Percentiles rank a stretch among this genome's conserved stretches.
Conservation (phyloP, 2,113 vertebrate species). For the Patagioenas fasciata region DNA sequence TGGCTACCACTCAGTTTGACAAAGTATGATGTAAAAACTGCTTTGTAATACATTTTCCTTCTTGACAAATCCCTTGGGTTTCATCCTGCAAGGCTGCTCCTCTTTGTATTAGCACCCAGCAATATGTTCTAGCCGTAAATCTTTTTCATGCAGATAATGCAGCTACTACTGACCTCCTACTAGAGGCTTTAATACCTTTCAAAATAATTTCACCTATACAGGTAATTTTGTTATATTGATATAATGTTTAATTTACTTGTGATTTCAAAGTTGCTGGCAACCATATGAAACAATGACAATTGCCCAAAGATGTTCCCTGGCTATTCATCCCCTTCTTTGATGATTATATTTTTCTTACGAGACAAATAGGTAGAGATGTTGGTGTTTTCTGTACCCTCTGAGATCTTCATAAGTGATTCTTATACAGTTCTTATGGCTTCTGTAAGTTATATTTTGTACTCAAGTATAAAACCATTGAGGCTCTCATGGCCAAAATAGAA, state of each 20-base stretch:
- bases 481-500: neutral
- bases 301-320: neutral
- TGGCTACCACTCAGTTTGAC: too few species aligned
- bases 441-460: neutral
- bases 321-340: neutral
- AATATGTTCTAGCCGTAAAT: neutral
- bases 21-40: too few species aligned
- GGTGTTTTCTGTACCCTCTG: neutral
- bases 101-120: neutral
- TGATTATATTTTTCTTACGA: neutral
- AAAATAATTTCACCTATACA: slow-evolving; percentile 59
- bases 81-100: neutral
- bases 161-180: slow-evolving; percentile 11
- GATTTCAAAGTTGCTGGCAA: slow-evolving; percentile 50
- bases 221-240: slow-evolving; percentile 2
- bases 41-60: slow-evolving; percentile 1
- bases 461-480: neutral
- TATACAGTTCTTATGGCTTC: neutral
- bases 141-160: neutral
- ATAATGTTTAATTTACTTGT: slow-evolving; percentile 35
- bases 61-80: slow-evolving; percentile 36
- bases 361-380: neutral
- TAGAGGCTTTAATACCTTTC: slow-evolving; percentile 46
- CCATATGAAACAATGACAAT: neutral
- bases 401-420: neutral